Evolutionary conservation across 2,888 invertebrate species (phyloP), one percentile per base, ranked within the genome.

Genomic region (Microctonus hyperodae): DNA sequence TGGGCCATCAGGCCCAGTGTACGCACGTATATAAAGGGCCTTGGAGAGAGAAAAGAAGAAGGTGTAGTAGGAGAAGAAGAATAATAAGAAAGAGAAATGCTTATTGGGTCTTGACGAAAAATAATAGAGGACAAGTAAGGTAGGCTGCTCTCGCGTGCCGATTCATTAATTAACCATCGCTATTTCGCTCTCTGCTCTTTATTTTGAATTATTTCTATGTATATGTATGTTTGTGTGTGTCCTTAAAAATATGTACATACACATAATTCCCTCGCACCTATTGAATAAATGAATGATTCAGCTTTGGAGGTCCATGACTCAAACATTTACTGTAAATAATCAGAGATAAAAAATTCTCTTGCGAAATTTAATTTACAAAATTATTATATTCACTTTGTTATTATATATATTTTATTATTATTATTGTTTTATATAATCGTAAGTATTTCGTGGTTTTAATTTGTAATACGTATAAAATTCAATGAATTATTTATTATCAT

Each of bases 131-230:
- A 20, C 61, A 40, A 63, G 64, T 59, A 68, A 68, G 31, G 60
- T 58, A 51, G 70, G 68, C 70, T 75, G 73, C 70, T 67, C 75
- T 81, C 80, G 78, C 79, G 80, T 79, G 80, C 79, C 81, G 78
- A 79, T 81, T 78, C 79, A 79, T 81, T 80, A 82, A 82, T 83
- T 79, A 80, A 76, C 77, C 78, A 73, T 75, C 72, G 71, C 70
- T 70, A 73, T 74, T 69, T 68, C 65, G 50, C 48, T 66, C 64
- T 53, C 59, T 60, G n/a, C 48, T 35, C 59, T 10, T 23, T 28
- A 57, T 58, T 35, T 65, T 23, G 33, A 53, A 11, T n/a, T 28
- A 6, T 10, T 31, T 2, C 6, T 51, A 44, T 62, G 51, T 50
- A 61, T n/a, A 9, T 66, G 62, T 53, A 50, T 65, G 64, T 67